Conservation (phyloP, 1,140 invertebrate species). For the Magallana angulata region DNA sequence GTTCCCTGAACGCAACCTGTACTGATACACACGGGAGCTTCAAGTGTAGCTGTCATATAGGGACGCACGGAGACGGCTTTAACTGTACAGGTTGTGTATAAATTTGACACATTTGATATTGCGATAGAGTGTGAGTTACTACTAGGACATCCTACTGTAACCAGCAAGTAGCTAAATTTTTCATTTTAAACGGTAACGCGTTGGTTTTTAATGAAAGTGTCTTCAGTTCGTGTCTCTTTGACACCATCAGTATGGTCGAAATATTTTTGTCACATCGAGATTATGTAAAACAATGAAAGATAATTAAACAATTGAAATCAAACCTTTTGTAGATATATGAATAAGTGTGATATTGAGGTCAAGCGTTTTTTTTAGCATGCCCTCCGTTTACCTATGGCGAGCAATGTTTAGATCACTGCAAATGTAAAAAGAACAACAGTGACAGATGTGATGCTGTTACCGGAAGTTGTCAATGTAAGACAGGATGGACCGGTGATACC, state of each 20-base stretch:
- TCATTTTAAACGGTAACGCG: too few species aligned
- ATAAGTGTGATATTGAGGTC: too few species aligned
- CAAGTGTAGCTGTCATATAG: constrained; percentile 65
- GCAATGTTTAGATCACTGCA: constrained; percentile 39
- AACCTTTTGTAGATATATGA: too few species aligned
- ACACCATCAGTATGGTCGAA: not conserved
- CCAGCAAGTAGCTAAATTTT: too few species aligned
- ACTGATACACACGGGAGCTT: constrained; percentile 67
- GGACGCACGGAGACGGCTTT: constrained; percentile 57
- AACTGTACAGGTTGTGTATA: constrained; percentile 45
- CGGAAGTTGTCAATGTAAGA: constrained; percentile 62
- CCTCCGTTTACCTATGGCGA: not conserved
- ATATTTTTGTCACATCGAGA: not conserved
- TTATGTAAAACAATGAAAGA: not conserved
- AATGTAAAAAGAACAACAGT: constrained; percentile 45
- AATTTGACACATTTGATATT: not conserved
- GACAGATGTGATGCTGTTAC: constrained; percentile 34
- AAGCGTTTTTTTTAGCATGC: not conserved
- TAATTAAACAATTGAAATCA: too few species aligned
- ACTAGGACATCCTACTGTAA: too few species aligned
- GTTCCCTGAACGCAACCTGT: constrained; percentile 65
- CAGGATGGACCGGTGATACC: constrained; percentile 60
- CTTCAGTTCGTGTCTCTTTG: too few species aligned
- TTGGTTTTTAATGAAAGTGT: too few species aligned
- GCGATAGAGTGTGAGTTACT: too few species aligned